phyloP scores from a whole-genome alignment of 2,797 vertebrate genomes.

The Selene dorsalis region DNA sequence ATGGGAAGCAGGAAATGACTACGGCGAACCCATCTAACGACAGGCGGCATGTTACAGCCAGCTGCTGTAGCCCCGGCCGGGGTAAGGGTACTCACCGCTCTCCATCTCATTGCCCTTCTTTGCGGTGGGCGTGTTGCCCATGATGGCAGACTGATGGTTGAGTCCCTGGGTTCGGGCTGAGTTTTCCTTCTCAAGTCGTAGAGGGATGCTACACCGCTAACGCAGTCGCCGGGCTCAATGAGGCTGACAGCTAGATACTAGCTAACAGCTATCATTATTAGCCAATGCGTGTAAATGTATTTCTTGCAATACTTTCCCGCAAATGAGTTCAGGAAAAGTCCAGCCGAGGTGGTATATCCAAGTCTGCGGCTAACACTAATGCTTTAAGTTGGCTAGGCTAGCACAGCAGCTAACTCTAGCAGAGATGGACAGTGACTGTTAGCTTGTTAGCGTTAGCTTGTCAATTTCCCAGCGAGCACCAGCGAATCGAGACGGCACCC shows the following conservation, averaged over 20 bases:
- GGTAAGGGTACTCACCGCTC: slow-evolving; percentile 84
- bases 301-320: neutral
- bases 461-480: slow-evolving; percentile 40
- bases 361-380: slow-evolving; percentile 48
- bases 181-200: slow-evolving; percentile 70
- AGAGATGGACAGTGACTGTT: slow-evolving; percentile 54
- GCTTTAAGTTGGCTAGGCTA: slow-evolving; percentile 57
- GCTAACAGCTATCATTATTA: slow-evolving; percentile 77
- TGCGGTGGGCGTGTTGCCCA: slow-evolving; percentile 96
- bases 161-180: slow-evolving; percentile 70
- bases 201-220: slow-evolving; percentile 63
- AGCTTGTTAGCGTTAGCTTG: slow-evolving; percentile 62
- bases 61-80: slow-evolving; percentile 21
- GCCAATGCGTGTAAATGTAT: slow-evolving; percentile 33
- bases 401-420: slow-evolving; percentile 52
- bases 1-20: slow-evolving; percentile 63
- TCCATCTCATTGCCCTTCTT: slow-evolving; percentile 95
- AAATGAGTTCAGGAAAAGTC: slow-evolving; percentile 36
- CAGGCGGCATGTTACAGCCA: slow-evolving; percentile 10
- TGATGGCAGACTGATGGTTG: slow-evolving; percentile 83
- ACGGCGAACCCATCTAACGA: slow-evolving; percentile 5
- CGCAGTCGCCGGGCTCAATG: slow-evolving; percentile 50
- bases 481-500: slow-evolving; percentile 29
- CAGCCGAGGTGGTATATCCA: slow-evolving; percentile 42
- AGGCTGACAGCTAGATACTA: slow-evolving; percentile 77